A percentile compares a stretch with the other conserved stretches of the same genome.
Evolutionary conservation across 2,888 invertebrate genomes (phyloP).

Genomic region (Schizaphis graminum): DNA sequence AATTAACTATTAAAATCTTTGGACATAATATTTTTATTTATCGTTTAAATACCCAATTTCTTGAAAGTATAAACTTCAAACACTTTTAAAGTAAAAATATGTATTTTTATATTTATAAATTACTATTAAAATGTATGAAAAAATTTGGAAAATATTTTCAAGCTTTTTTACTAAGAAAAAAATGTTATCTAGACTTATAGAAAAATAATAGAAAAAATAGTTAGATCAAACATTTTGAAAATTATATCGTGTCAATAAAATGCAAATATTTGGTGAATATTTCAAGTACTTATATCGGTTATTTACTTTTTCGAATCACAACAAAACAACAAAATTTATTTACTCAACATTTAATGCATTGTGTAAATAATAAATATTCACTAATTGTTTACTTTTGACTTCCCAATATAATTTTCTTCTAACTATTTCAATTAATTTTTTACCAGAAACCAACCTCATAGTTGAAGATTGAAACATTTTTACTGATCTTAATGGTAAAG

Average conservation of each 20-base stretch:
- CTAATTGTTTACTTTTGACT: neutral
- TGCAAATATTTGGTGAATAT: neutral
- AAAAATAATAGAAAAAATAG: neutral
- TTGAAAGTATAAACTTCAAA: neutral
- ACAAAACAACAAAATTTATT: neutral
- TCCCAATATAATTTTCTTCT: neutral
- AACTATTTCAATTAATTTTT: neutral
- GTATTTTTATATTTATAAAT: neutral
- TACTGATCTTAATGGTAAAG: neutral
- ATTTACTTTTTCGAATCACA: neutral
- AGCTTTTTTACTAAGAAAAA: neutral
- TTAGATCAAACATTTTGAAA: neutral
- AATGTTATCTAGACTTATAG: neutral
- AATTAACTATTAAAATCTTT: neutral
- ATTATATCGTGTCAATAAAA: neutral
- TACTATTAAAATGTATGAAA: neutral
- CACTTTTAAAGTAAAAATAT: neutral
- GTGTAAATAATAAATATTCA: neutral
- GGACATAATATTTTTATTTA: neutral
- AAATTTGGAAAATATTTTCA: neutral
- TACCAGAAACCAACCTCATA: neutral
- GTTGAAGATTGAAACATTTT: neutral
- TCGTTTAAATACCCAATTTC: neutral
- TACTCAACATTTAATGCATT: neutral
- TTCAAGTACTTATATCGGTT: neutral